Percentiles rank a stretch among this genome's conserved stretches.
Evolutionary conservation across 2,113 vertebrate genomes (phyloP).

Genomic region (Lycaon pictus): DNA sequence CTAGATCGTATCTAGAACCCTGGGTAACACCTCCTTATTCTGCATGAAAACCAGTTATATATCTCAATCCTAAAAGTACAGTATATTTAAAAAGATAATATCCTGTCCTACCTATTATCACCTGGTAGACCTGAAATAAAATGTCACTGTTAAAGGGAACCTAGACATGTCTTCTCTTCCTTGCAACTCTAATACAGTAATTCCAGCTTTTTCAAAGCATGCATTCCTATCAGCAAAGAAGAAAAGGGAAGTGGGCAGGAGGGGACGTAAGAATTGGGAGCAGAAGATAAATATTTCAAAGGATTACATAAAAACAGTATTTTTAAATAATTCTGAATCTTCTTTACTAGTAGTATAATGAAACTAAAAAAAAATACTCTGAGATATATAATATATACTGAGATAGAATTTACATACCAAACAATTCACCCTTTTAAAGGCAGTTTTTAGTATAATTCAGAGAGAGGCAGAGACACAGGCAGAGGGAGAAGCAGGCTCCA

Average conservation of each 20-base stretch:
- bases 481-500: no score
- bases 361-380: background rate
- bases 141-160: background rate
- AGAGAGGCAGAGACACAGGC: no score
- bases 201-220: background rate
- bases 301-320: background rate
- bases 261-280: background rate
- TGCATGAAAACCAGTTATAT: background rate
- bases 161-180: background rate
- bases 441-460: background rate
- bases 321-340: constrained; percentile 14
- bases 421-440: constrained; percentile 12
- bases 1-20: background rate
- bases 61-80: background rate
- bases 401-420: background rate
- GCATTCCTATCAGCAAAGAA: background rate
- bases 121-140: background rate
- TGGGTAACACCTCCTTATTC: background rate
- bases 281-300: constrained; percentile 18
- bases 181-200: background rate
- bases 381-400: background rate
- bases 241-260: background rate
- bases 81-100: background rate
- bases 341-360: background rate
- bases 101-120: background rate